Evolutionary conservation across 2,888 invertebrate genomes (phyloP), one percentile per base, ranked within the genome.

Genomic region (Clepsis dumicolana): DNA sequence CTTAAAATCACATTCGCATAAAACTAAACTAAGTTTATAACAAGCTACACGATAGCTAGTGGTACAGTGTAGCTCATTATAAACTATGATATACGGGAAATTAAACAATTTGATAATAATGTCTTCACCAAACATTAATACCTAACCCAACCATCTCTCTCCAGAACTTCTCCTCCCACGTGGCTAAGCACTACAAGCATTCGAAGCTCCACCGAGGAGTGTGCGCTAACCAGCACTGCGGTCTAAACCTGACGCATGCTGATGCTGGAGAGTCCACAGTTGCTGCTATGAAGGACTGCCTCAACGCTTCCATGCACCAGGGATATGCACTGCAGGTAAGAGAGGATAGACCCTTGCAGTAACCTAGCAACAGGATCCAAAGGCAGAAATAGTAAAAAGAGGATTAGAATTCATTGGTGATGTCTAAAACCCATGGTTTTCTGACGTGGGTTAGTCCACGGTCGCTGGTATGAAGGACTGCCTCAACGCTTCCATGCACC

Each of bases 141-240:
- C 10, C 35, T 52, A 60, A 52, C 12, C 8, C 14, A 35, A 38
- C 8, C 16, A 24, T 65, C 70, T 57, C 70, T 74, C 53, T 57
- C 59, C 83, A 92, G 92, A 92, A 92, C 71, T 91, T 83, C 79
- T 92, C 92, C 0, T 84, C 90, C 0, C 63, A 83, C 0, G 79
- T 84, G 0, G 90, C 90, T 73, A 91, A 83, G 70, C 91, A 91
- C 71, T 93, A 93, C 74, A 82, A 86, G 73, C 93, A 93, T 67
- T 77, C 85, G 0, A 91, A 92, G 70, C 77, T 93, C 4, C 93
- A 93, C 53, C 80, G 93, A 48, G 93, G 93, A 2, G 86, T 93
- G 0, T 93, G 93, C 68, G 93, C 84, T 0, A 89, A 89, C 0
- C 73, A 90, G 62, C 79, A 83, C 4, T 93, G 93, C 61, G 89